A percentile compares a stretch with the other conserved stretches of the same genome.
Conservation (phyloP, 1,140 invertebrate species). For the Lucilia cuprina region DNA sequence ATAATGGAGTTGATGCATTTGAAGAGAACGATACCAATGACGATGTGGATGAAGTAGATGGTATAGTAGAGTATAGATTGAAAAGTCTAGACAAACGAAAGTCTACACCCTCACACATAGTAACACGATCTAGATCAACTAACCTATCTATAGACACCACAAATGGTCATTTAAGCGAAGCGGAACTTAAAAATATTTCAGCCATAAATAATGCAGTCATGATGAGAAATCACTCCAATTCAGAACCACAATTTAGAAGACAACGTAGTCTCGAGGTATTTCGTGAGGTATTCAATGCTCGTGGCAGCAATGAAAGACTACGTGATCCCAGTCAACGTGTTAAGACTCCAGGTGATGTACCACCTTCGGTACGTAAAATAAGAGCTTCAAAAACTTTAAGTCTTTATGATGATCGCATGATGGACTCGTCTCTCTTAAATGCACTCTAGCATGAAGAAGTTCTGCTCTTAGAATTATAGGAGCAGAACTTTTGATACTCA, state of each 20-base stretch:
- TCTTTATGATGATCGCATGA: constrained; percentile 86
- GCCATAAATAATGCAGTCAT: constrained; percentile 30
- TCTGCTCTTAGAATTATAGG: constrained; percentile 60
- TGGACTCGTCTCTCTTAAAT: constrained; percentile 68
- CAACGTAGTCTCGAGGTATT: constrained; percentile 75
- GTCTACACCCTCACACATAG: constrained; percentile 54
- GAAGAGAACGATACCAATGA: background rate
- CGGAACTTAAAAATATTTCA: constrained; percentile 45
- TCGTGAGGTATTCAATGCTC: constrained; percentile 70
- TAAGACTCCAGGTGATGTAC: constrained; percentile 83
- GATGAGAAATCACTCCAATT: background rate
- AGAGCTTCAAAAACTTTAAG: constrained; percentile 74
- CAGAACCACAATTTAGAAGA: constrained; percentile 52
- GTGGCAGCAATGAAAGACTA: constrained; percentile 68
- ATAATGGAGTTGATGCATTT: background rate
- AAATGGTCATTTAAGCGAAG: constrained; percentile 42
- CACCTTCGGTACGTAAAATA: constrained; percentile 74
- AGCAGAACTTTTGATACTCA: constrained; percentile 26
- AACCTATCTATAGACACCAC: constrained; percentile 50
- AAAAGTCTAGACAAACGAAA: constrained; percentile 53
- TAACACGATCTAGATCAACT: constrained; percentile 55
- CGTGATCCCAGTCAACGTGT: constrained; percentile 77
- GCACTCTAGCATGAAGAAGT: constrained; percentile 63
- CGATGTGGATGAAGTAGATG: background rate
- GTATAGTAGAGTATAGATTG: constrained; percentile 39